Conservation (phyloP, 2,113 vertebrate species). For the Manacus vitellinus region DNA sequence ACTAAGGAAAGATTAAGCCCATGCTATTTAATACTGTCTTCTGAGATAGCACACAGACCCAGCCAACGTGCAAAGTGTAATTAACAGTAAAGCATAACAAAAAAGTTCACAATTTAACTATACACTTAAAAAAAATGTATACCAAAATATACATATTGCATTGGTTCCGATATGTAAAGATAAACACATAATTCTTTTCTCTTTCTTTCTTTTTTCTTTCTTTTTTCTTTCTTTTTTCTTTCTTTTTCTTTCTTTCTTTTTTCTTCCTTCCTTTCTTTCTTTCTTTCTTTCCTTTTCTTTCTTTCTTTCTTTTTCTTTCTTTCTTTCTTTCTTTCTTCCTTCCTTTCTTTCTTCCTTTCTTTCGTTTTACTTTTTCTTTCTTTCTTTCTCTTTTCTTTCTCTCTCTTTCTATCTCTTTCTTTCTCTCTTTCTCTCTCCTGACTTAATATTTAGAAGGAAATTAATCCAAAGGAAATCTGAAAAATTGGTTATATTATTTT, state of each 20-base stretch:
- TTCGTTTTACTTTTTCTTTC: neutral
- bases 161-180: neutral
- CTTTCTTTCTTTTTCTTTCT: no score
- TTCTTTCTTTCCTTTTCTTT: neutral
- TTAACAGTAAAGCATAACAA: neutral
- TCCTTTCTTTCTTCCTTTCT: neutral
- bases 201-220: no score
- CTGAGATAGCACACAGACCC: neutral
- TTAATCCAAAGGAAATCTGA: neutral
- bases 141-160: neutral
- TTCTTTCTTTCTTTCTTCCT: neutral
- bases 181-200: neutral
- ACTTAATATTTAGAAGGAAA: neutral
- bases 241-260: neutral
- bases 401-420: neutral
- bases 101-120: neutral
- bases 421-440: neutral
- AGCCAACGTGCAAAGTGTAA: neutral
- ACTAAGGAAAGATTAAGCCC: neutral
- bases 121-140: neutral
- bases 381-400: neutral
- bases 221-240: neutral
- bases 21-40: neutral
- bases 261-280: neutral
- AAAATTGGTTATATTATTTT: neutral